A percentile compares a stretch with the other conserved stretches of the same genome.
phyloP scores from a whole-genome alignment of 2,113 vertebrate species.

The Phaethornis superciliosus region DNA sequence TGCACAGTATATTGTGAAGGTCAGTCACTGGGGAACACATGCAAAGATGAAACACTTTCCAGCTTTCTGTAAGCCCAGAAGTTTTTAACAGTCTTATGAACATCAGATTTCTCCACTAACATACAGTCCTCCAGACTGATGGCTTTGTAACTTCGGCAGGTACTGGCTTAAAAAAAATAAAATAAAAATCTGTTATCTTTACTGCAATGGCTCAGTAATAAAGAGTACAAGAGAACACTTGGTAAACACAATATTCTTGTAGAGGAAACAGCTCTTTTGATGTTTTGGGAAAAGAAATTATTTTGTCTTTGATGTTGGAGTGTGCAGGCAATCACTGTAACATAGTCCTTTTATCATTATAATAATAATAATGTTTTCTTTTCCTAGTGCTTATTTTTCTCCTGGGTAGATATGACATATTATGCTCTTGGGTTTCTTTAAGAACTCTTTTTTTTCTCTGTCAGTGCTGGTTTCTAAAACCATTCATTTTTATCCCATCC shows the following conservation, averaged over 20 bases:
- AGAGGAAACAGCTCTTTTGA: not conserved
- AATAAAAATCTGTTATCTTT: not conserved
- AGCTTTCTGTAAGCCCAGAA: not conserved
- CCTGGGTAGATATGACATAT: not conserved
- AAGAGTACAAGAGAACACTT: slow-evolving; percentile 1
- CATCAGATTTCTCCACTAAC: not conserved
- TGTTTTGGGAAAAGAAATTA: slow-evolving; percentile 41
- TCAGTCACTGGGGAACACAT: not conserved
- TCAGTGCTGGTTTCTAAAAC: slow-evolving; percentile 9
- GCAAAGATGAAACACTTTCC: not conserved
- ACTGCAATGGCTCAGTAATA: not conserved
- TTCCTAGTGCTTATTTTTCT: slow-evolving; percentile 24
- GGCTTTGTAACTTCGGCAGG: not conserved
- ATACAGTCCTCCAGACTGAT: not conserved
- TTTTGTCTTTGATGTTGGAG: slow-evolving; percentile 30
- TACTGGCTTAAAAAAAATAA: not conserved
- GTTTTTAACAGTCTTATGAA: not conserved
- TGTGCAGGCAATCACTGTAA: slow-evolving; percentile 13
- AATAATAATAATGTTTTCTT: slow-evolving; percentile 24
- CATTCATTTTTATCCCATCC: slow-evolving; percentile 20
- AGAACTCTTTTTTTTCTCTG: not conserved
- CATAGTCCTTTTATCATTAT: not conserved
- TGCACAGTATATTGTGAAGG: not conserved
- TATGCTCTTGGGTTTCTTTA: slow-evolving; percentile 3
- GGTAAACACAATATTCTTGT: slow-evolving; percentile 32